Evolutionary conservation across 2,797 vertebrate species (phyloP), one percentile per base, ranked within the genome.

Genomic region (Geotria australis): DNA sequence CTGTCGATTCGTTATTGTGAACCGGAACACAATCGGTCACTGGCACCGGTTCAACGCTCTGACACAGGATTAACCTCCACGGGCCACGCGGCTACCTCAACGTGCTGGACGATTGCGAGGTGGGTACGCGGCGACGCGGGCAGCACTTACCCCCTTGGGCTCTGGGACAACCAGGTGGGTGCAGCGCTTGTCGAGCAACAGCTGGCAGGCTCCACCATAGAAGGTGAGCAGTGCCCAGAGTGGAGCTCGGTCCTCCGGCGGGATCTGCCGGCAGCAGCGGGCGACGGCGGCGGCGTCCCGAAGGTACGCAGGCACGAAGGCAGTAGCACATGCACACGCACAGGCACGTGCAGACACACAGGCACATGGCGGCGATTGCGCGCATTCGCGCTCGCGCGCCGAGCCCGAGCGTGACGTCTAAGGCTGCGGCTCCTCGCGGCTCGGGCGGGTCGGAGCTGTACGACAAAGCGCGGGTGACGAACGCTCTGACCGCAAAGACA

Each of bases 191-290:
- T 85, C 86, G 62, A 98, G 78, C 66, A 71, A 81, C 59, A 96
- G 80, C 69, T 80, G 82, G 72, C 86, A 96, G 57, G 77, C 78
- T 9, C 89, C 91, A 57, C 91, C 91, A 62, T 91, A 78, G 70
- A 88, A 98, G 3, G 89, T 93, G 51, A 95, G 66, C 65, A 85
- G 74, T 47, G 91, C 89, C 91, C 89, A 98, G 58, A 98, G 73
- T 2, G 76, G 60, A 48, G 68, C 81, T 60, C 91, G 79, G 68
- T 98, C 91, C 47, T 78, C 82, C 46, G 73, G 64, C 0, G 73
- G 74, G 66, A 96, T 76, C 91, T 98, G 63, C 24, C 38, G 24
- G 38, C 24, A 38, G 24, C 24, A 38, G 24, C 5, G 24, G 24
- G 24, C 38, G 24, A 38, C 24, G 24, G 24, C 38, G 24, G 24